Conservation (phyloP, 2,888 invertebrate genomes). For the Cryptocheilus praepositus region DNA sequence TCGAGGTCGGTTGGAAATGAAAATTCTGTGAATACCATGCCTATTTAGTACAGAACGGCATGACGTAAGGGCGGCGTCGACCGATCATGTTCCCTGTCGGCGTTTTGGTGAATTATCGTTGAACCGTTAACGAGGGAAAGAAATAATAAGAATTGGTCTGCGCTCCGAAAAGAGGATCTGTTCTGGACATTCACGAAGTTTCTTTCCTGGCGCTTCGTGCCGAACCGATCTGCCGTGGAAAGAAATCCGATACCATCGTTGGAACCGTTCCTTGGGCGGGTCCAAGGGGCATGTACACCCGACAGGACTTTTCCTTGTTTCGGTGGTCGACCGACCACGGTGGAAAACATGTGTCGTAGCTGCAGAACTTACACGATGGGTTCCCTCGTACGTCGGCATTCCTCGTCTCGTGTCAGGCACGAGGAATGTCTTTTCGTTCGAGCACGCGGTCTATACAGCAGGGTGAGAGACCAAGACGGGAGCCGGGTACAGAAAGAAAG, state of each 20-base stretch:
- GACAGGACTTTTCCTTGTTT: constrained; percentile 57
- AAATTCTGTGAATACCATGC: constrained; percentile 49
- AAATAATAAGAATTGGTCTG: constrained; percentile 39
- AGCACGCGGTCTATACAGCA: constrained; percentile 9
- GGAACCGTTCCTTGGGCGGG: neutral
- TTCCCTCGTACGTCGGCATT: constrained; percentile 31
- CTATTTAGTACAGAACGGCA: constrained; percentile 14
- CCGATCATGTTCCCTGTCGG: constrained; percentile 5
- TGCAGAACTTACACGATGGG: constrained; percentile 22
- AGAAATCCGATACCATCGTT: constrained; percentile 11
- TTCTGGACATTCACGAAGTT: neutral
- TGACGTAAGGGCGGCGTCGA: constrained; percentile 10
- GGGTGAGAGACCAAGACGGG: neutral
- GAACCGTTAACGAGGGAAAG: constrained; percentile 40
- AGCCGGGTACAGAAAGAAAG: constrained; percentile 2
- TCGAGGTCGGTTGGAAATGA: constrained; percentile 42
- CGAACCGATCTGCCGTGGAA: constrained; percentile 2
- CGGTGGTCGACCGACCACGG: constrained; percentile 25
- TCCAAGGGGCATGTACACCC: neutral
- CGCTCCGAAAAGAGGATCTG: neutral
- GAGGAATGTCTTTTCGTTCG: constrained; percentile 33
- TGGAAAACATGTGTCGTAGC: constrained; percentile 53
- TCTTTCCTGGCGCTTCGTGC: neutral
- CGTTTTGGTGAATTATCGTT: constrained; percentile 38
- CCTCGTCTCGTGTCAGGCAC: constrained; percentile 40